Evolutionary conservation across 2,797 vertebrate species (phyloP).

Genomic region (Nyctalus aviator): DNA sequence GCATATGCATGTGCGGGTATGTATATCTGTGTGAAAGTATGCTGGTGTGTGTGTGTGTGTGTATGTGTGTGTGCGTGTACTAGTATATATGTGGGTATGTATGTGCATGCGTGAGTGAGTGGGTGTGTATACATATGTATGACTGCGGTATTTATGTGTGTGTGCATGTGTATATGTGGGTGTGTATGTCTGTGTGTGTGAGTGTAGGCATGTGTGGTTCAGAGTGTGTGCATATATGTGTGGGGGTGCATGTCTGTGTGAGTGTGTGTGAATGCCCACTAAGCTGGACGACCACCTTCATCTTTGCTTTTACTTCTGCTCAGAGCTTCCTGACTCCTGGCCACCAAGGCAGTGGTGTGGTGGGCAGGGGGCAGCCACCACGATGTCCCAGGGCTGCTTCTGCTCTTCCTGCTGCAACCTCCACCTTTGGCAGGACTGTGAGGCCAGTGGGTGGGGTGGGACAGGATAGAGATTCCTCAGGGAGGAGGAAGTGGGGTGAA

Average conservation of each 20-base stretch:
- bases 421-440: background rate
- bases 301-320: background rate
- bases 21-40: background rate
- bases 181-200: background rate
- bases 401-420: background rate
- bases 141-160: background rate
- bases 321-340: background rate
- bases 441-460: background rate
- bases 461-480: background rate
- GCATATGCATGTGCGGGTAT: background rate
- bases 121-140: too few relatives aligned
- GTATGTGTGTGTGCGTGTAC: rapidly evolving
- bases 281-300: background rate
- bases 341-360: background rate
- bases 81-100: too few relatives aligned
- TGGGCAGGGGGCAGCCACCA: background rate
- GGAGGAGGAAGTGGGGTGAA: background rate
- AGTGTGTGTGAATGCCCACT: background rate
- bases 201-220: background rate
- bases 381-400: background rate
- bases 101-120: too few relatives aligned
- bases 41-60: background rate
- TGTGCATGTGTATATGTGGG: background rate
- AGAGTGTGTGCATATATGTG: background rate
- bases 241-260: background rate